Conservation (phyloP, 2,113 vertebrate species). For the Hippopotamus amphibius region DNA sequence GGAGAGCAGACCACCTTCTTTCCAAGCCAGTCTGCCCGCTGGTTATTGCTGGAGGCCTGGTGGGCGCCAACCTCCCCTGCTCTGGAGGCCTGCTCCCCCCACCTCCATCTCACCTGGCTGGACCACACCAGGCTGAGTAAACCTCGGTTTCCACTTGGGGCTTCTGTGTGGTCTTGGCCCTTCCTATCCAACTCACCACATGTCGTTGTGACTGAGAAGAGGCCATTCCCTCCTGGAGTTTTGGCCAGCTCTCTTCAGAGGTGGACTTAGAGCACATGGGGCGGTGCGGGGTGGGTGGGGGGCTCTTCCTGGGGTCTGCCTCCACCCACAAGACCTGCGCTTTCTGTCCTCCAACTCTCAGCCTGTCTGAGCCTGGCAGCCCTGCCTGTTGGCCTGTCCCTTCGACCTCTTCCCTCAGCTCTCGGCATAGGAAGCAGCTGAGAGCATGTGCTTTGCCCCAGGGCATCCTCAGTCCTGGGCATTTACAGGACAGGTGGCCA, state of each 20-base stretch:
- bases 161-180: not conserved
- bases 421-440: not conserved
- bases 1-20: not conserved
- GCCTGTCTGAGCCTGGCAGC: not conserved
- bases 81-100: not conserved
- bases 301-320: not conserved
- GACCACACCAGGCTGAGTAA: not conserved
- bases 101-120: accelerated
- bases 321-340: not conserved
- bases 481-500: not conserved
- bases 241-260: not conserved
- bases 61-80: not conserved
- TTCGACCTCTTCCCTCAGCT: not conserved
- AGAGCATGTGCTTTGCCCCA: accelerated
- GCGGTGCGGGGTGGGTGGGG: too few relatives aligned
- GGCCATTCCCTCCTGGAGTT: not conserved
- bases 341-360: not conserved
- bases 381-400: not conserved
- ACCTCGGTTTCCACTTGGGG: not conserved
- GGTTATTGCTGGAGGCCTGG: not conserved
- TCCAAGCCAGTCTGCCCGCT: not conserved
- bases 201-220: not conserved
- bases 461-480: accelerated
- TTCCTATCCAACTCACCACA: not conserved
- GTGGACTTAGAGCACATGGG: not conserved